Conservation (phyloP, 2,797 vertebrate genomes). For the Nasua narica region DNA sequence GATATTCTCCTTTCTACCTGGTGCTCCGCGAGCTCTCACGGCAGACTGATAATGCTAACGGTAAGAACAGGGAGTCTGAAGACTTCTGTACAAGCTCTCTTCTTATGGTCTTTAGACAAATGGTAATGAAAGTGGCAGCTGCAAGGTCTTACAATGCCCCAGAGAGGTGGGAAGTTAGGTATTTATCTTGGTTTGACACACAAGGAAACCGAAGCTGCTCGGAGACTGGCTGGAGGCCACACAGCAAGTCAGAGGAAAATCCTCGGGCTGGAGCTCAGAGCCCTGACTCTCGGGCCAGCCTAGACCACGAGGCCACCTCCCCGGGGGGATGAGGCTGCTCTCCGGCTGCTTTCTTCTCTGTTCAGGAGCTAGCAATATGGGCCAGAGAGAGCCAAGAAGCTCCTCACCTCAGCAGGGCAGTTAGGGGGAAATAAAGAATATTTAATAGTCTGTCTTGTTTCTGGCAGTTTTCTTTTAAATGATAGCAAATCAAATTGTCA, state of each 20-base stretch:
- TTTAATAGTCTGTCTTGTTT: neutral
- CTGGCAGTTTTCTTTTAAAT: neutral
- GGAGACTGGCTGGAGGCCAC: conserved; percentile 57
- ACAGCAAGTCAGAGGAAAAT: conserved; percentile 37
- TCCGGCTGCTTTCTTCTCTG: neutral
- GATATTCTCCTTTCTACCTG: neutral
- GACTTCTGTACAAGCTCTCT: neutral
- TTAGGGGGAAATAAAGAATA: neutral
- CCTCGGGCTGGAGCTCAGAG: neutral
- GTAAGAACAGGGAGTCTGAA: neutral
- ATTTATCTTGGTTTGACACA: conserved; percentile 69
- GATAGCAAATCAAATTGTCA: neutral
- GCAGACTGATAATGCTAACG: neutral
- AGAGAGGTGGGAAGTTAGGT: conserved; percentile 2
- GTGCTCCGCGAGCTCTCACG: fast-evolving
- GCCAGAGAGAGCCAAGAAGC: neutral
- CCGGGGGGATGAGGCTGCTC: neutral
- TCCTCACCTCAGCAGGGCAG: neutral
- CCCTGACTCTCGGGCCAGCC: neutral
- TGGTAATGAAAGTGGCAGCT: conserved; percentile 8
- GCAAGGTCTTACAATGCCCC: neutral
- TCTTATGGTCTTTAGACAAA: neutral
- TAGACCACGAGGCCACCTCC: neutral
- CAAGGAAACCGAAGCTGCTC: conserved; percentile 46
- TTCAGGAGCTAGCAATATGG: neutral